phyloP scores from a whole-genome alignment of 2,888 invertebrate species.

The Pinctada fucata region DNA sequence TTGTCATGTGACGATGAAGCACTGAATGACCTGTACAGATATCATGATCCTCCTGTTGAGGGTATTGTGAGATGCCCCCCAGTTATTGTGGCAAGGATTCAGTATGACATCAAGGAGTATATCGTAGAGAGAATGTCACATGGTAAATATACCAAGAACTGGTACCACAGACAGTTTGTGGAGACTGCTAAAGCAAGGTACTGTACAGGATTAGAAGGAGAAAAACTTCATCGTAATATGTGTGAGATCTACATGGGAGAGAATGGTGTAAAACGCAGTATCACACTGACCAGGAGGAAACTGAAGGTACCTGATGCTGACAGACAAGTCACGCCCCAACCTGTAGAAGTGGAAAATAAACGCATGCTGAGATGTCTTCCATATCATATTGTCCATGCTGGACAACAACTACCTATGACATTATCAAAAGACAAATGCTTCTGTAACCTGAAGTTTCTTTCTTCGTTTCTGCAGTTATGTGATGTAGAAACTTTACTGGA shows the following conservation, averaged over 20 bases:
- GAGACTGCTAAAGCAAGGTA: constrained; percentile 65
- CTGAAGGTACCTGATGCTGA: constrained; percentile 66
- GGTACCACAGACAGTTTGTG: constrained; percentile 74
- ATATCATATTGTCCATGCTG: constrained; percentile 58
- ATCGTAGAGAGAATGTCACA: constrained; percentile 67
- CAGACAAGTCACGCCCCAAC: constrained; percentile 69
- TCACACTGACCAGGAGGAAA: constrained; percentile 63
- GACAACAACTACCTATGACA: constrained; percentile 40
- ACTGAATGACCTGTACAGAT: constrained; percentile 70
- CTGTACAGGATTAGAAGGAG: constrained; percentile 44
- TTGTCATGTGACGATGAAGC: constrained; percentile 72
- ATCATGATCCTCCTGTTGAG: constrained; percentile 73
- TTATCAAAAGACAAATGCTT: constrained; percentile 55
- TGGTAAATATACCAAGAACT: constrained; percentile 68
- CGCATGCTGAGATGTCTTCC: constrained; percentile 64
- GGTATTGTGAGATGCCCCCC: constrained; percentile 71
- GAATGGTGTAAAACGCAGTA: constrained; percentile 59
- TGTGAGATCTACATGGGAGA: constrained; percentile 63
- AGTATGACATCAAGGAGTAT: constrained; percentile 69
- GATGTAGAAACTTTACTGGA: constrained; percentile 81
- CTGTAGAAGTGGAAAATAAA: constrained; percentile 52
- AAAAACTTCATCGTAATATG: constrained; percentile 60
- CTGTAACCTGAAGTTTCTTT: constrained; percentile 63
- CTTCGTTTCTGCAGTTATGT: constrained; percentile 57
- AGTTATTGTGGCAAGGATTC: constrained; percentile 69